Evolutionary conservation across 2,113 vertebrate species (phyloP).

Genomic region (Leucosticte australis): DNA sequence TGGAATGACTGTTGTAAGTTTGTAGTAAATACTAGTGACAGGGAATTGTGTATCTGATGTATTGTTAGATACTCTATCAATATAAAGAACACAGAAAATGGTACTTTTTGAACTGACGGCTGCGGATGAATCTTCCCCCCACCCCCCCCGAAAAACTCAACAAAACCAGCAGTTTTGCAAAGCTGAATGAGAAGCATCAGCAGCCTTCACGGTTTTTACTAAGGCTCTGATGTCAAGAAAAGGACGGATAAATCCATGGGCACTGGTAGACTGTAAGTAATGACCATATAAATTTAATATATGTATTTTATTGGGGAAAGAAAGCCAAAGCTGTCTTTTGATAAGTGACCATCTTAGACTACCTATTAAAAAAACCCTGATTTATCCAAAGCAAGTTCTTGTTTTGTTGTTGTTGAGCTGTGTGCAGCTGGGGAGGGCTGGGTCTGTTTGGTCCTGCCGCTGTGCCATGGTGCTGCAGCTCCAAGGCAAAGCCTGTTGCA

Average conservation of each 20-base stretch:
- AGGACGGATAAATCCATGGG: background rate
- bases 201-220: background rate
- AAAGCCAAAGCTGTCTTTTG: background rate
- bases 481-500: background rate
- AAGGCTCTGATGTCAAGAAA: background rate
- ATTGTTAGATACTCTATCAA: background rate
- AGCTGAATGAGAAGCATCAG: background rate
- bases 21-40: background rate
- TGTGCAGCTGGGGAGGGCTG: background rate
- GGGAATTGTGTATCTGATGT: background rate
- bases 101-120: background rate
- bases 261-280: background rate
- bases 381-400: background rate
- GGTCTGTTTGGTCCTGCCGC: accelerated
- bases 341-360: background rate
- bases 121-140: background rate
- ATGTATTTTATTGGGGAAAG: background rate
- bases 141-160: accelerated
- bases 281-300: background rate
- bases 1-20: accelerated
- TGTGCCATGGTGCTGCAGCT: background rate
- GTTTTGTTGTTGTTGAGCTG: background rate
- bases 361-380: background rate
- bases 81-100: background rate
- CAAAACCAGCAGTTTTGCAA: background rate